Base-by-base conservation (phyloP, 1,140 invertebrate genomes). In the Drosophila carrolli region DNA sequence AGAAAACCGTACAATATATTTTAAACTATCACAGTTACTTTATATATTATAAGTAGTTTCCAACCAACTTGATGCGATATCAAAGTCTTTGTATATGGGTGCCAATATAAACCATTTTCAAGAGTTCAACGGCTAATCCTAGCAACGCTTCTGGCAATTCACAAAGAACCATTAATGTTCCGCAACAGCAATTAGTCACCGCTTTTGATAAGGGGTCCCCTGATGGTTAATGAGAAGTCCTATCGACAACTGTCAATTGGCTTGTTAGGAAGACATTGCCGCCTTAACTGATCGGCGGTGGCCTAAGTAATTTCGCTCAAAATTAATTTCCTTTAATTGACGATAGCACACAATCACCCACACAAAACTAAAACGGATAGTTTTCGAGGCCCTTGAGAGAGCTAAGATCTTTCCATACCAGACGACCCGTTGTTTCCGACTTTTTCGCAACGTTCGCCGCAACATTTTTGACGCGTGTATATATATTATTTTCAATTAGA, bases 401-500 rank as follows among this genome's bases (percentile, higher is more conserved):
- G 2, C 13, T 7, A 13, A 10, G 47, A 48, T 38, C 60, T 43
- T 54, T n/a, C 3, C 59, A 47, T 72, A 72, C 68, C 68, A 71
- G 11, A 50, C 16, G 35, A 58, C 68, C 44, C 29, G 19, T 23
- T 46, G 40, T 23, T 66, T 76, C 48, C 61, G 72, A 57, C 41
- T 54, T 59, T 76, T 76, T 37, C 60, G 62, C 54, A 40, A 67
- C 14, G 62, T 66, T 58, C 61, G 48, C n/a, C 41, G 55, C 60
- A 75, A 35, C 73, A 75, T 75, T 75, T 58, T 27, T 14, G 19
- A 38, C 44, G 60, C 46, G 37, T 40, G 38, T 41, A 14, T 47
- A 27, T 75, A 66, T 70, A 41, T 70, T 58, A 43, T 66, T 43
- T 76, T 76, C 54, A 76, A 75, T 76, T 76, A 67, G 48, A 76